Base-by-base conservation (phyloP, 2,888 invertebrate species). In the Amorpha juglandis region DNA sequence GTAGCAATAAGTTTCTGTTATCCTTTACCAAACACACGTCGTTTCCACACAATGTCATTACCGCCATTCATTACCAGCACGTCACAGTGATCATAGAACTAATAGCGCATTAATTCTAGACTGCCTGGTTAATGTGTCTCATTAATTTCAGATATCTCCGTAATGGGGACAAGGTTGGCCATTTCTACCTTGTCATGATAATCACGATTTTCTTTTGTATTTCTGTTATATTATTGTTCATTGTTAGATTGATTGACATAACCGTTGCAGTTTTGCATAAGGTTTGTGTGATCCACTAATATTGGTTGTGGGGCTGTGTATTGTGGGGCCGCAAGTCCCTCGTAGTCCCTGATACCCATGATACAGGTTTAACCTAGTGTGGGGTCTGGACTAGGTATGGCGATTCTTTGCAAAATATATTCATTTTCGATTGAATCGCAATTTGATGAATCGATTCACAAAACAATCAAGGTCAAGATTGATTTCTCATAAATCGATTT, bases 31-130 rank as follows among this genome's bases (percentile, higher is more conserved):
- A n/a, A 14, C 38, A 38, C 7, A 38, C 4, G 38, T 38, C 9
- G 38, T 9, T 9, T 38, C 38, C 38, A 38, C 38, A 1, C 38
- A 8, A 38, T n/a, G 35, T 53, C 53, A 35, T 53, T 53, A 53
- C 21, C 53, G 7, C 7, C 53, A 53, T 53, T 53, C 53, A 35
- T n/a, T 53, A 52, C 14, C 27, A 27, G 8, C n/a, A 53, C 52
- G 19, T 58, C 58, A 42, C 38, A 42, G 38, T 38, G 16, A 58
- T 42, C 19, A 12, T 14, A 42, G 58, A 1, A 42, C 19, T 58
- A 42, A 58, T 58, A 11, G 19, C 58, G 6, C 38, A 58, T 53
- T 53, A 53, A 53, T 33, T 55, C 16, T 38, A 38, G 35, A 58
- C 6, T 19, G 9, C 6, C 6, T 42, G 1, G 58, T 7, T 16